Evolutionary conservation across 2,888 invertebrate species (phyloP), one percentile per base, ranked within the genome.

Genomic region (Temnothorax ravouxi): DNA sequence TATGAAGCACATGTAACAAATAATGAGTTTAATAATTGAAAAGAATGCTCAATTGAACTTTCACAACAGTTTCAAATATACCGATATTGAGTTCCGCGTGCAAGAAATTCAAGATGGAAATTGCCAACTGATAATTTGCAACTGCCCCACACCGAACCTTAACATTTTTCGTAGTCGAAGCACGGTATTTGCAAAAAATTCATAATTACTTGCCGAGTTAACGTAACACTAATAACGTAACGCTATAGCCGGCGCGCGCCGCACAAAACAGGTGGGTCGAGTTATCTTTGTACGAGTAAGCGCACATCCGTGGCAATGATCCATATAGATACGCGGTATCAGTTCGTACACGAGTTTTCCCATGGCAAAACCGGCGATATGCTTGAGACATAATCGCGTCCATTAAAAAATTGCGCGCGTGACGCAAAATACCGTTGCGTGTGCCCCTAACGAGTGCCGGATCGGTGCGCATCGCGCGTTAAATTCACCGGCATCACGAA

Each of bases 391-490:
- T 66, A 77, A 66, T 66, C 44, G 64, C 4, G 41, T n/a, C 13
- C 29, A 67, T 44, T 44, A 44, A 29, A 77, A 77, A 77, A 56
- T 67, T 56, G 13, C 41, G 21, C 29, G 25, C 52, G 41, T 41
- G 41, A 66, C 41, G 25, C 52, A 64, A 66, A 54, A 29, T 66
- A 76, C 64, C 64, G 64, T 76, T 76, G 54, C 25, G 41, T 54
- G 66, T 44, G n/a, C 41, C 29, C 44, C 15, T 54, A 66, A 66
- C 41, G 54, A 66, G 52, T 44, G 44, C 9, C 11, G 54, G 47
- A 61, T 61, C 59, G 54, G 52, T 25, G 76, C 66, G n/a, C 52
- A 76, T 77, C 77, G 44, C 54, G 67, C 67, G 67, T 67, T 56
- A 44, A 75, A 82, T 81, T 74, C 52, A 41, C 13, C 52, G 21